Evolutionary conservation across 2,113 vertebrate genomes (phyloP).

Genomic region (Dermatemys mawii): DNA sequence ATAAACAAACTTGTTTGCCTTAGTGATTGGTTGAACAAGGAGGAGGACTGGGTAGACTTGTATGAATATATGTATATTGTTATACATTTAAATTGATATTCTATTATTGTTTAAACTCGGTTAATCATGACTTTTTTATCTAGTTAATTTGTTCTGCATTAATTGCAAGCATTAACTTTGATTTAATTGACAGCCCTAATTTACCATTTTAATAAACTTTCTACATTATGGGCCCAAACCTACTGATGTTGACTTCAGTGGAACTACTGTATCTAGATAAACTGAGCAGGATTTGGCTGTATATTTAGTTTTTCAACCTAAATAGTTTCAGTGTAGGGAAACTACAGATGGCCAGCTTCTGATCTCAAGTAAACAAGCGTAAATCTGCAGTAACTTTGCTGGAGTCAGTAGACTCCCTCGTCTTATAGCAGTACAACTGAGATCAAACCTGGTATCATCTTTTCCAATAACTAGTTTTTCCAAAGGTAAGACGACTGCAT

Average conservation of each 20-base stretch:
- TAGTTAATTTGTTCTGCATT: no score
- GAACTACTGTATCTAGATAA: not conserved
- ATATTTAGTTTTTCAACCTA: not conserved
- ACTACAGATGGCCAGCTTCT: not conserved
- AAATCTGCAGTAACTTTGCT: not conserved
- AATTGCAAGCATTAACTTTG: no score
- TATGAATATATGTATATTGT: no score
- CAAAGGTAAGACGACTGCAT: not conserved
- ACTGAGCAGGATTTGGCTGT: not conserved
- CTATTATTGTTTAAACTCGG: no score
- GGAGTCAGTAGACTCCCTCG: not conserved
- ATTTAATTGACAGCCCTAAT: no score
- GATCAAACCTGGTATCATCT: not conserved
- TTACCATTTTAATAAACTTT: fast-evolving
- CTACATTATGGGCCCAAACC: not conserved
- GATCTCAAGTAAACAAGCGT: not conserved
- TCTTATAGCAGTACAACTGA: not conserved
- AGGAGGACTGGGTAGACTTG: no score
- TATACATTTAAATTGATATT: no score
- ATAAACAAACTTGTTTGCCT: no score
- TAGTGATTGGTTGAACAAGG: no score
- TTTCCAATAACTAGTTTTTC: not conserved
- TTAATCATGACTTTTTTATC: no score
- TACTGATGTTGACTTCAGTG: not conserved
- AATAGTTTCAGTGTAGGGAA: not conserved